Conservation (phyloP, 23 tunicate species). For the Halocynthia aurantium region DNA sequence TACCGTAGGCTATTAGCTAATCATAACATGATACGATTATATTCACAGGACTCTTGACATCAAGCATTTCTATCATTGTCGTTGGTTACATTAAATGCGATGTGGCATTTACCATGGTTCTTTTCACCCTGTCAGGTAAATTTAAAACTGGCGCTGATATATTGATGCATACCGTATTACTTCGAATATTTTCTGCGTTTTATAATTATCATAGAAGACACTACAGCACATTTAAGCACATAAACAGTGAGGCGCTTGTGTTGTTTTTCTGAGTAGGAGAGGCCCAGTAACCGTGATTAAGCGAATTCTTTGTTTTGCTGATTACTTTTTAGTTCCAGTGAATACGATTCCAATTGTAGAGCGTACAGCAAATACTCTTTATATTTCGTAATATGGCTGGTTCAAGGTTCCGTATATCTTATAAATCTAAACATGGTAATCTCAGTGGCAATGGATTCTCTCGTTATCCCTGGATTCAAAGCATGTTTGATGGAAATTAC, state of each 20-base stretch:
- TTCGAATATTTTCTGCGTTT: no score
- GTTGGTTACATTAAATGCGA: slow-evolving; percentile 8
- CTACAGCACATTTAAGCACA: no score
- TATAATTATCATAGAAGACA: neutral
- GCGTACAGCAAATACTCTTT: neutral
- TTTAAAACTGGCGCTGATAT: neutral
- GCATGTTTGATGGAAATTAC: slow-evolving; percentile 23
- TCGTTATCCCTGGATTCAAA: slow-evolving; percentile 21
- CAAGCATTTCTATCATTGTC: neutral
- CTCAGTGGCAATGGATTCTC: slow-evolving; percentile 15
- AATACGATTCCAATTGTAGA: neutral
- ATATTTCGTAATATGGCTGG: neutral
- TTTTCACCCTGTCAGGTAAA: slow-evolving; percentile 16
- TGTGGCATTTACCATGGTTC: neutral
- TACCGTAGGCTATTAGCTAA: no score
- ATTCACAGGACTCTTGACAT: slow-evolving; percentile 1
- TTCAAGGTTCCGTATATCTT: neutral
- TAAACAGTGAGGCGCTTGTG: no score
- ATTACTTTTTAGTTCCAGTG: neutral
- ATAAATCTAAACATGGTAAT: no score
- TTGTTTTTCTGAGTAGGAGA: no score
- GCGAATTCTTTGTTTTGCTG: no score
- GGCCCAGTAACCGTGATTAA: no score
- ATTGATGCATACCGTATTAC: no score
- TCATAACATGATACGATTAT: neutral